Evolutionary conservation across 2,888 invertebrate species (phyloP), one percentile per base, ranked within the genome.

Genomic region (Agriopis marginaria): DNA sequence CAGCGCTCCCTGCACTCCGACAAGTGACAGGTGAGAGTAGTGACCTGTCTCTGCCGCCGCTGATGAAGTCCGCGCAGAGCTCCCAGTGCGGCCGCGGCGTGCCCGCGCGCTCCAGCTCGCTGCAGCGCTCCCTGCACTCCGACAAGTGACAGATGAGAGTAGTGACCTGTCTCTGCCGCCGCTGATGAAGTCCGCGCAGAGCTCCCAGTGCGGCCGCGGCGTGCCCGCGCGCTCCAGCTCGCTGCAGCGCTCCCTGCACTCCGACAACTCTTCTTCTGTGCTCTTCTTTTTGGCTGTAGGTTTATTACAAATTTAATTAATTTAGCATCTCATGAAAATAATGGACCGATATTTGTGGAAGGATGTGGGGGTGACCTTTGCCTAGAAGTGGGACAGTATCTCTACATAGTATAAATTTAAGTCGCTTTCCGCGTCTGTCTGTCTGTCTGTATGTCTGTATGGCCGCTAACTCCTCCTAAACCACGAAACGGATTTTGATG

Each of bases 31-130:
- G n/a, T n/a, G n/a, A n/a, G n/a, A n/a, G n/a, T n/a, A 47, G n/a
- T 7, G 23, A 90, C 89, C 94, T 86, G 58, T 92, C 91, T 9
- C 90, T 80, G 0, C 95, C 95, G 0, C 95, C 95, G 0, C 93
- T 89, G 60, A 95, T 91, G 77, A 91, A 94, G 79, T 95, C 94
- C 0, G 90, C 94, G 70, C 94, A 94, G 40, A 93, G 80, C 12
- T 91, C 91, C 94, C 94, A 95, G 39, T 87, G 90, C 53, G 94
- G 95, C 0, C 95, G 87, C 14, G 95, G 95, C 0, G 94, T 94
- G 51, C 94, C 94, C 0, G 91, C 89, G 2, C 94, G 86, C 75
- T 94, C 94, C 74, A 94, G 73, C 70, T 94, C 94, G 0, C 86
- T 79, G 74, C 92, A 92, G 0, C 89, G 84, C 71, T 94, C 95